A percentile compares a stretch with the other conserved stretches of the same genome.
These are phyloP conservation scores for Parochlus steinenii DNA, from an alignment of 2,888 invertebrate species.

Conservation along the genomic window DNA sequence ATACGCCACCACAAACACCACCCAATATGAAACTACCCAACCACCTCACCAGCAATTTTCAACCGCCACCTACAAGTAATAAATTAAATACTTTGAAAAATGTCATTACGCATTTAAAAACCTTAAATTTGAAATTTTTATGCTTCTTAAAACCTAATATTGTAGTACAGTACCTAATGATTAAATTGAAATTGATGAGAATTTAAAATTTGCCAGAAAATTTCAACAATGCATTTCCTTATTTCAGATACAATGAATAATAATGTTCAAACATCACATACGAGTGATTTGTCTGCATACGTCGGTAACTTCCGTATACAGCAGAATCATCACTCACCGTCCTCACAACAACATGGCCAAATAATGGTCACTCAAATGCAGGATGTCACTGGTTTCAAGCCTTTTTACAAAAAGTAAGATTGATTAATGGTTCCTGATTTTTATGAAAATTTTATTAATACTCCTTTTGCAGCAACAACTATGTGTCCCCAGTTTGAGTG, in stretches of 20 bases:
- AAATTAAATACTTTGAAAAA: constrained; percentile 19
- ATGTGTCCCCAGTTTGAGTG: constrained; percentile 11
- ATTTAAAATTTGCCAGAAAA: constrained; percentile 1
- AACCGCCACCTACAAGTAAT: constrained; percentile 30
- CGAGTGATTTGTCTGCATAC: too few species aligned
- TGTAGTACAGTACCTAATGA: too few species aligned
- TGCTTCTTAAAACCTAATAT: too few species aligned
- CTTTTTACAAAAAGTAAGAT: constrained; percentile 76
- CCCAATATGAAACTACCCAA: constrained; percentile 67
- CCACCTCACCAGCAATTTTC: constrained; percentile 32
- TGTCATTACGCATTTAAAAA: not conserved
- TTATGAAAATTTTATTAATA: constrained; percentile 1
- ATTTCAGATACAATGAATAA: constrained; percentile 11
- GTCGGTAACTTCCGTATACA: constrained; percentile 11
- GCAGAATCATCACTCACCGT: constrained; percentile 10
- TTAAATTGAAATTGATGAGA: not conserved
- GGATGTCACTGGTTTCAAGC: constrained; percentile 58
- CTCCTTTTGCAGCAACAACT: constrained; percentile 11
- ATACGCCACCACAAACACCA: constrained; percentile 87
- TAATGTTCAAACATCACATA: too few species aligned
- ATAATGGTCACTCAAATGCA: constrained; percentile 16
- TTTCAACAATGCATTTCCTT: too few species aligned
- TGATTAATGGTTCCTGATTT: constrained; percentile 19
- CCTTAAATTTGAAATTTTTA: constrained; percentile 1
- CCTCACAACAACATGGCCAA: constrained; percentile 28